phyloP scores from a whole-genome alignment of 2,797 vertebrate species.

The Pseudochirops cupreus region DNA sequence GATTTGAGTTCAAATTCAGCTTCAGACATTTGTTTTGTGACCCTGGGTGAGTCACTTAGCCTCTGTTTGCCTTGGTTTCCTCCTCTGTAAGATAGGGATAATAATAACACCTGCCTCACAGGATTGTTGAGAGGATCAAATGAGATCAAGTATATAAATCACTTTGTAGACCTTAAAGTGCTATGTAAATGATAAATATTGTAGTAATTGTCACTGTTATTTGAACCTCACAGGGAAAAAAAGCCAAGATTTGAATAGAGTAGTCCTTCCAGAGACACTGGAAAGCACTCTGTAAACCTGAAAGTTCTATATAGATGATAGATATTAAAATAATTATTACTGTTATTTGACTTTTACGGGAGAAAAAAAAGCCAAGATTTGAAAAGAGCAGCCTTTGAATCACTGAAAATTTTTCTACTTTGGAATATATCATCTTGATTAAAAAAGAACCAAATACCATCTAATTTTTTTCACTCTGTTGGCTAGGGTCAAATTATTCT shows the following conservation, averaged over 20 bases:
- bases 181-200: background rate
- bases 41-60: background rate
- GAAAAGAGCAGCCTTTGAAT: constrained; percentile 8
- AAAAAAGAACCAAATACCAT: constrained; percentile 12
- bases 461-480: constrained; percentile 31
- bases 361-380: background rate
- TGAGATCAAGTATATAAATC: background rate
- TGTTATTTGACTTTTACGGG: background rate
- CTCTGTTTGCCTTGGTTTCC: background rate
- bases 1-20: background rate
- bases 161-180: background rate
- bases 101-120: background rate
- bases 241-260: constrained; percentile 1
- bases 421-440: constrained; percentile 20
- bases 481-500: constrained; percentile 18
- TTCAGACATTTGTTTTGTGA: background rate
- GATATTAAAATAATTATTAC: background rate
- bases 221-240: background rate
- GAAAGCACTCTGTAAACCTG: background rate
- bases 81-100: background rate
- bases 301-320: background rate
- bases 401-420: constrained; percentile 5
- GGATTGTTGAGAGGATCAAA: background rate
- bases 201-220: background rate
- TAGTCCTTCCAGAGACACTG: background rate